These are phyloP conservation scores for Lasioglossum baleicum DNA, from an alignment of 1,140 invertebrate genomes.

Conservation along the genomic window DNA sequence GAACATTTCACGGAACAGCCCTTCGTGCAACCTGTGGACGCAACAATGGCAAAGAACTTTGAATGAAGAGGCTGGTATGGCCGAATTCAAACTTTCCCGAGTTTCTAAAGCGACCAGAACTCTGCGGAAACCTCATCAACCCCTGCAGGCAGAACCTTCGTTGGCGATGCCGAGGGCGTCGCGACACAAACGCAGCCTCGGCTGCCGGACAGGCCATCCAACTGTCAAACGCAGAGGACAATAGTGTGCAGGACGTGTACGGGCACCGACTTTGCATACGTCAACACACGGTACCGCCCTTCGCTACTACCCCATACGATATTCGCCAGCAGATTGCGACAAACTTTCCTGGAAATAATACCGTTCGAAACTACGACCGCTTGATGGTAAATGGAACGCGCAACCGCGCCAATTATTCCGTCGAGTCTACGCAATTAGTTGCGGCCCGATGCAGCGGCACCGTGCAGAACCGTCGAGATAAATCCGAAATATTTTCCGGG, in stretches of 20 bases:
- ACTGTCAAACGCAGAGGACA: conserved; percentile 66
- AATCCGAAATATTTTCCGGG: no score
- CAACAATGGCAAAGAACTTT: neutral
- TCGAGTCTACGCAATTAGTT: neutral
- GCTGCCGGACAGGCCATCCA: conserved; percentile 44
- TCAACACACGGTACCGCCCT: conserved; percentile 18
- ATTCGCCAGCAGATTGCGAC: conserved; percentile 30
- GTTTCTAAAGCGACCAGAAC: neutral
- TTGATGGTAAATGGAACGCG: neutral
- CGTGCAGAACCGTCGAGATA: no score
- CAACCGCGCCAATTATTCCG: conserved; percentile 7
- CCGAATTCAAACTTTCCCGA: neutral
- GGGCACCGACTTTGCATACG: conserved; percentile 43
- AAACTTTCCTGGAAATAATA: conserved; percentile 50
- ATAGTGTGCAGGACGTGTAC: conserved; percentile 34
- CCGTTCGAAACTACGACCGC: conserved; percentile 1
- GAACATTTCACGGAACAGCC: no score
- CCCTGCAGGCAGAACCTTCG: neutral
- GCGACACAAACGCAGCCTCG: neutral
- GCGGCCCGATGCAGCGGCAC: no score
- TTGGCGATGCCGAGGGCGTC: neutral
- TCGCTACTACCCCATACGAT: neutral
- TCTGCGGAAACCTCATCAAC: neutral
- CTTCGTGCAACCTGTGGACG: neutral
- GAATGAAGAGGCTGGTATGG: neutral